These are phyloP conservation scores for Clistopyga incitator DNA, from an alignment of 2,888 invertebrate genomes.

Conservation along the genomic window DNA sequence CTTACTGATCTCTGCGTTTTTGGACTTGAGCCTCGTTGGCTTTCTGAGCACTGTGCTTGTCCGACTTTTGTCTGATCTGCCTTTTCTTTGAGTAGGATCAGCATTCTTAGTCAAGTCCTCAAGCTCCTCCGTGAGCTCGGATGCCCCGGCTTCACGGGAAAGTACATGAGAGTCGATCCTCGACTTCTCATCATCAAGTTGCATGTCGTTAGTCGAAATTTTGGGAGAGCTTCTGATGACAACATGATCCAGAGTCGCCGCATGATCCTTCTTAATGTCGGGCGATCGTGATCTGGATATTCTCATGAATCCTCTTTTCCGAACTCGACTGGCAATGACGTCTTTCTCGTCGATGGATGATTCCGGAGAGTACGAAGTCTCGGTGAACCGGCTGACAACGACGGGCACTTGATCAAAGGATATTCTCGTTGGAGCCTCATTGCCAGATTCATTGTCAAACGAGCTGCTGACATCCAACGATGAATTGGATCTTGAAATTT, in stretches of 20 bases:
- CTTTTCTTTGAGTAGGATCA: conserved; percentile 30
- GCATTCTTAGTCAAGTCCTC: neutral
- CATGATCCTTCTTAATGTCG: conserved; percentile 45
- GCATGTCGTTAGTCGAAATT: conserved; percentile 15
- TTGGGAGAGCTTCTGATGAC: conserved; percentile 37
- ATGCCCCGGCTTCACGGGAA: neutral
- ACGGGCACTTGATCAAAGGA: conserved; percentile 71
- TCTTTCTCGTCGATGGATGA: conserved; percentile 74
- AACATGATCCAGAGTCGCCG: conserved; percentile 24
- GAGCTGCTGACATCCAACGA: conserved; percentile 76
- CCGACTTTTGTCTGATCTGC: conserved; percentile 57
- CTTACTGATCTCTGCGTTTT: conserved; percentile 77
- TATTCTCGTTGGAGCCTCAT: conserved; percentile 75
- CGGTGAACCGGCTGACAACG: conserved; percentile 68
- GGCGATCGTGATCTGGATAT: conserved; percentile 61
- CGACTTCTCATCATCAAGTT: neutral
- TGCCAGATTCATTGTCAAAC: conserved; percentile 79
- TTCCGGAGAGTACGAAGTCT: conserved; percentile 71
- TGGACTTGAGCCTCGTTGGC: conserved; percentile 77
- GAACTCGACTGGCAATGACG: conserved; percentile 52
- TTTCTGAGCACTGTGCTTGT: conserved; percentile 75
- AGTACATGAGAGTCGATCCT: neutral
- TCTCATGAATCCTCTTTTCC: conserved; percentile 56
- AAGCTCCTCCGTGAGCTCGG: neutral
- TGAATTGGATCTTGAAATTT: conserved; percentile 71